Evolutionary conservation across 2,797 vertebrate species (phyloP).

Genomic region (Luscinia luscinia): DNA sequence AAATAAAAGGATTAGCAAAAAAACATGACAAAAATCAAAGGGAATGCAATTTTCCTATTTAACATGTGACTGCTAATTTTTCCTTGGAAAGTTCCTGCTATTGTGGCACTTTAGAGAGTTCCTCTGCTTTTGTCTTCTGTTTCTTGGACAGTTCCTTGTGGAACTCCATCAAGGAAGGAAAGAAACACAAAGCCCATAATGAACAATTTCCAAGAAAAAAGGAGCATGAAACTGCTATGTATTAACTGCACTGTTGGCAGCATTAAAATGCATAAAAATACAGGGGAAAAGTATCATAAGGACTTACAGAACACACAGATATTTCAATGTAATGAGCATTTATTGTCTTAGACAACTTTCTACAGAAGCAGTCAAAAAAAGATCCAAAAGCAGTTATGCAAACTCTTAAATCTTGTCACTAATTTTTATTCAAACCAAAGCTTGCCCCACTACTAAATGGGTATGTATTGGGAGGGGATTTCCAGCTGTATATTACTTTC

Average conservation of each 20-base stretch:
- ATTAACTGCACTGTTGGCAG: not conserved
- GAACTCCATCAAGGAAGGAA: not conserved
- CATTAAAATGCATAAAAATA: not conserved
- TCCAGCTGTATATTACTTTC: not conserved
- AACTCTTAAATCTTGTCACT: not conserved
- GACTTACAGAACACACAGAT: not conserved
- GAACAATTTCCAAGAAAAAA: not conserved
- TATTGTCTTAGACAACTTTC: not conserved
- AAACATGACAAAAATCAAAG: not conserved
- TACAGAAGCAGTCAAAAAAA: not conserved
- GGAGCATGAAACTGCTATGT: not conserved
- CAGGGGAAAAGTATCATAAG: not conserved
- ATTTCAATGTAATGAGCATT: not conserved
- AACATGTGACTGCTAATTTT: not conserved
- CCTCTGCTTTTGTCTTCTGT: not conserved
- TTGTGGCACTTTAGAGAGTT: not conserved
- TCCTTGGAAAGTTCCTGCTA: not conserved
- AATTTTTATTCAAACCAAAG: not conserved
- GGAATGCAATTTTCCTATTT: not conserved
- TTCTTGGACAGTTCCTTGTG: not conserved
- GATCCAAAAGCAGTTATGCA: not conserved
- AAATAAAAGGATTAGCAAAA: not conserved
- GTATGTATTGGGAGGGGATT: fast-evolving
- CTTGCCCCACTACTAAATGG: not conserved
- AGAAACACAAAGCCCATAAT: not conserved